phyloP scores from a whole-genome alignment of 2,888 invertebrate species.

The Melipona bicolor region DNA sequence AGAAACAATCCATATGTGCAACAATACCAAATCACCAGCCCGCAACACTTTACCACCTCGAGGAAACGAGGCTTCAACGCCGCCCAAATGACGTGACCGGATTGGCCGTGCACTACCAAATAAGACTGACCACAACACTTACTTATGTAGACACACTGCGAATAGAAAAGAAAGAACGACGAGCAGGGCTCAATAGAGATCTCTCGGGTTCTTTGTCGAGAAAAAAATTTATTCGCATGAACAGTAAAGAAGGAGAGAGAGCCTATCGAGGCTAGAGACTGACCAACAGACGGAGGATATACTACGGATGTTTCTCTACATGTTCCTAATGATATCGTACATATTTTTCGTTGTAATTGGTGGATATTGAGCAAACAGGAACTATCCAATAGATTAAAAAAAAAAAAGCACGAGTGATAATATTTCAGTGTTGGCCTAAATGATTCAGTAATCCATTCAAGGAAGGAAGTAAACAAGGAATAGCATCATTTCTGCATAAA shows the following conservation, averaged over 20 bases:
- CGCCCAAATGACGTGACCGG: constrained; percentile 81
- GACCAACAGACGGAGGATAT: constrained; percentile 45
- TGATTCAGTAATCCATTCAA: constrained; percentile 15
- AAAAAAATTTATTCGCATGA: not conserved
- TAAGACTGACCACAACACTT: constrained; percentile 77
- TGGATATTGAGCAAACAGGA: not conserved
- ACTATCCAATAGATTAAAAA: not conserved
- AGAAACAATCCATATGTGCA: constrained; percentile 80
- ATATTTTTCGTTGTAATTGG: constrained; percentile 30
- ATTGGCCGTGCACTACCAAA: constrained; percentile 75
- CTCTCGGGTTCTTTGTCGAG: constrained; percentile 25
- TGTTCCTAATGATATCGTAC: constrained; percentile 62
- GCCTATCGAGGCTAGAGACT: constrained; percentile 48
- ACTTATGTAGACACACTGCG: constrained; percentile 15
- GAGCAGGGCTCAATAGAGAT: constrained; percentile 15
- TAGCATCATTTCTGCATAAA: constrained; percentile 1
- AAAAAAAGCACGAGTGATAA: not conserved
- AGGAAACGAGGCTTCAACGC: constrained; percentile 78
- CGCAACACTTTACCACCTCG: constrained; percentile 75
- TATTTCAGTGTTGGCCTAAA: constrained; percentile 56
- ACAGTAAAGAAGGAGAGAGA: constrained; percentile 37
- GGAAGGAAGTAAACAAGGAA: not conserved
- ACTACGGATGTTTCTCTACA: constrained; percentile 53
- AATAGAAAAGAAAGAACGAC: constrained; percentile 17
- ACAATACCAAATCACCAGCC: constrained; percentile 78